Percentiles rank a stretch among this genome's conserved stretches.
Conservation (phyloP, 2,113 vertebrate genomes). For the Puntigrus tetrazona region DNA sequence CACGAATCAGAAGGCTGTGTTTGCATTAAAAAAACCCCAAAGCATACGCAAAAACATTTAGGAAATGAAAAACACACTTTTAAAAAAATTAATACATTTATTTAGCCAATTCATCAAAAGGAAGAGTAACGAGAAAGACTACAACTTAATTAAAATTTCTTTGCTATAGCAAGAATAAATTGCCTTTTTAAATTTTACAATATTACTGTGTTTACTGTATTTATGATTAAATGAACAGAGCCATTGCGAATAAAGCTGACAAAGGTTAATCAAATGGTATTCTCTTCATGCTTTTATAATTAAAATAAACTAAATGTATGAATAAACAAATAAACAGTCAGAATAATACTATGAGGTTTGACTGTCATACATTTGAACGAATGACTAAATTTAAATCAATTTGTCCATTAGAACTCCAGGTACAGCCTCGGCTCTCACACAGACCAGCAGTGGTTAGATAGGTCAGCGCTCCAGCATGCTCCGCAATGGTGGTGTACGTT, state of each 20-base stretch:
- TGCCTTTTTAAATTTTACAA: neutral
- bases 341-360: neutral
- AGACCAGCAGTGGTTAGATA: neutral
- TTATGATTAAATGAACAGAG: neutral
- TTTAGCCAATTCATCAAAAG: neutral
- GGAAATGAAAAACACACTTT: neutral
- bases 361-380: neutral
- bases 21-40: no score
- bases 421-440: neutral
- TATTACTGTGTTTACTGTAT: neutral
- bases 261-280: no score
- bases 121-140: neutral
- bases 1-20: no score
- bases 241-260: neutral
- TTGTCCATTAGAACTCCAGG: neutral
- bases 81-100: neutral
- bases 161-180: neutral
- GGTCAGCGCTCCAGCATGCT: neutral
- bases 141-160: neutral
- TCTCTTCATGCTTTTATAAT: no score
- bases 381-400: neutral
- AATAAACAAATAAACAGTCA: neutral
- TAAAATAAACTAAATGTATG: no score
- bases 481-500: slow-evolving; percentile 10
- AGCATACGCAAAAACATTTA: neutral